Evolutionary conservation across 1,140 invertebrate genomes (phyloP).

Genomic region (Plutomurus gul): DNA sequence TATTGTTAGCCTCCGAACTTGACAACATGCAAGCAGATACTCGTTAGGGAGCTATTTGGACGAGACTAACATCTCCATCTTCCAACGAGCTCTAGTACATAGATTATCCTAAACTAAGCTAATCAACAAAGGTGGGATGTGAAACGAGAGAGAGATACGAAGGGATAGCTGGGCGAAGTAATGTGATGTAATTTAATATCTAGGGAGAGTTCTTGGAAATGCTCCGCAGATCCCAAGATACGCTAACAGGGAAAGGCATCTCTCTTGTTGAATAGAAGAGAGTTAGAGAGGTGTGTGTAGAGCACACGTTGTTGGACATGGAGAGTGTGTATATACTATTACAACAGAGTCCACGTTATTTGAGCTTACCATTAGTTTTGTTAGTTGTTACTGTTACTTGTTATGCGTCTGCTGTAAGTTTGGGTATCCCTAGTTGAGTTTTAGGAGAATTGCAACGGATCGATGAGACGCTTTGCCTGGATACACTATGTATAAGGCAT

Average conservation of each 20-base stretch:
- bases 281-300: too few species aligned
- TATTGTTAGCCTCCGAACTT: neutral
- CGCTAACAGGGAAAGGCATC: neutral
- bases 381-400: neutral
- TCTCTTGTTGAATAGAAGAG: neutral
- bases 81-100: neutral
- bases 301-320: too few species aligned
- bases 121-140: neutral
- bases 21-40: neutral
- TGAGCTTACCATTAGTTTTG: neutral
- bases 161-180: neutral
- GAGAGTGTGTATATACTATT: neutral
- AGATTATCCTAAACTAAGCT: neutral
- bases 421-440: neutral
- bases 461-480: constrained; percentile 11
- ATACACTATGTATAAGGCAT: too few species aligned
- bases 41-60: neutral
- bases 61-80: too few species aligned
- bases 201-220: neutral
- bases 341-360: neutral
- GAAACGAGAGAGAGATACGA: neutral
- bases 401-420: constrained; percentile 9
- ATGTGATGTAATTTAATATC: neutral
- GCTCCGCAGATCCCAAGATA: neutral
- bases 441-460: neutral